phyloP scores from a whole-genome alignment of 2,888 invertebrate species.

The Eledona agricola region DNA sequence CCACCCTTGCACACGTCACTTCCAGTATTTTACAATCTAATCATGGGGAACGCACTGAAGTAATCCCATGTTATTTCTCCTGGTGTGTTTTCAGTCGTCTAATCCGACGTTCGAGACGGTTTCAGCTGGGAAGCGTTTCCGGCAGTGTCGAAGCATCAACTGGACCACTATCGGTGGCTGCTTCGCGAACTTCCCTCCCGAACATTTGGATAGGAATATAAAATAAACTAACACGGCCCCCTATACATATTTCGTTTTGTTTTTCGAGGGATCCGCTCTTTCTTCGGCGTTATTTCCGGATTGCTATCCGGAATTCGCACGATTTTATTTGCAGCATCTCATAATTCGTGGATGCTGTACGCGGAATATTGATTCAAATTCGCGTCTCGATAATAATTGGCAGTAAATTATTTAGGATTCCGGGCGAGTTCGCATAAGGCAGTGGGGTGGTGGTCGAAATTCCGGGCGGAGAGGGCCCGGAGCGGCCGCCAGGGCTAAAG shows the following conservation, averaged over 20 bases:
- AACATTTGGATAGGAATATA: conserved; percentile 63
- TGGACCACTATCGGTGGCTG: conserved; percentile 50
- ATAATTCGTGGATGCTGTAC: too few relatives aligned
- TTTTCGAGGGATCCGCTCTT: conserved; percentile 58
- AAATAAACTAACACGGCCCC: conserved; percentile 61
- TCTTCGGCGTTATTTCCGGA: conserved; percentile 57
- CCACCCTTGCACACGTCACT: conserved; percentile 65
- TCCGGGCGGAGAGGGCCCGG: conserved; percentile 66
- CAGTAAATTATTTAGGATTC: conserved; percentile 55
- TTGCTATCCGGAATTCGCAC: conserved; percentile 50
- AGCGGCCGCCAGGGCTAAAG: conserved; percentile 74
- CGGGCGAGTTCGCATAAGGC: conserved; percentile 50
- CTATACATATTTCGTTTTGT: conserved; percentile 60
- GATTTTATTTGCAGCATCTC: conserved; percentile 35
- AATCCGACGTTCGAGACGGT: conserved; percentile 38
- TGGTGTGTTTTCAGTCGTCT: conserved; percentile 59
- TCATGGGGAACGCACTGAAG: conserved; percentile 65
- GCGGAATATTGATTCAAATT: conserved; percentile 45
- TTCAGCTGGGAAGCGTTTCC: conserved; percentile 21
- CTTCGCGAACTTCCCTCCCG: conserved; percentile 56
- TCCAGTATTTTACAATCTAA: conserved; percentile 67
- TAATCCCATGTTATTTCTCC: conserved; percentile 65
- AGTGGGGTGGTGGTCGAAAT: conserved; percentile 45
- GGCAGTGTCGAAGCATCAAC: conserved; percentile 21
- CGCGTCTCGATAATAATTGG: conserved; percentile 52